These are phyloP conservation scores for Rhagonycha lutea DNA, from an alignment of 2,888 invertebrate species.

Conservation along the genomic window DNA sequence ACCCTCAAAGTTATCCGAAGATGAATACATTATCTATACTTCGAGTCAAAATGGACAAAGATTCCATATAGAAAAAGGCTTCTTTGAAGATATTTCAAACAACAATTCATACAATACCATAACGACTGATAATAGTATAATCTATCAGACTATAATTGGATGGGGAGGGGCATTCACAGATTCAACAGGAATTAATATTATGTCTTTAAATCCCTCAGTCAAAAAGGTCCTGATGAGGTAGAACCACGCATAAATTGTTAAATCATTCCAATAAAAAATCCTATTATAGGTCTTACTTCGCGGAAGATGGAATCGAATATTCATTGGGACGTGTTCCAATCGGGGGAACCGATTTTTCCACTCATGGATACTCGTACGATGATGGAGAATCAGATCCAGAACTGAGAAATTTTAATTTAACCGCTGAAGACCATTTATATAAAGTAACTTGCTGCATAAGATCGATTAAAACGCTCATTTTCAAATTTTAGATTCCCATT, in stretches of 20 bases:
- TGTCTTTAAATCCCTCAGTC: conserved; percentile 59
- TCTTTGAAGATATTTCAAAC: conserved; percentile 40
- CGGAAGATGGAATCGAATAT: conserved; percentile 71
- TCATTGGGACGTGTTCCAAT: conserved; percentile 81
- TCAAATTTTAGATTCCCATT: conserved; percentile 42
- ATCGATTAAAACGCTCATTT: not conserved
- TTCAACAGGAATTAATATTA: conserved; percentile 67
- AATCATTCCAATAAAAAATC: not conserved
- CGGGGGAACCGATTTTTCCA: conserved; percentile 86
- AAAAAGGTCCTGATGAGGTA: conserved; percentile 47
- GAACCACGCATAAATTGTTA: not conserved
- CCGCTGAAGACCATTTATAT: conserved; percentile 67
- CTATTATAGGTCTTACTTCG: conserved; percentile 70
- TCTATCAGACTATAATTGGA: conserved; percentile 71
- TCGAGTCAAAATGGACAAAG: conserved; percentile 60
- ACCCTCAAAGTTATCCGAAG: conserved; percentile 21
- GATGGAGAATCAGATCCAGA: conserved; percentile 60
- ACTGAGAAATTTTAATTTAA: conserved; percentile 68
- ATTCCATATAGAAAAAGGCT: conserved; percentile 57
- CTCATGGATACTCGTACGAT: conserved; percentile 78
- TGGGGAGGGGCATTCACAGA: conserved; percentile 88
- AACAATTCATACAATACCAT: not conserved
- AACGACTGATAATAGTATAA: not conserved
- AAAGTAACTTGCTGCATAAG: conserved; percentile 59
- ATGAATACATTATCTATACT: conserved; percentile 47